A percentile compares a stretch with the other conserved stretches of the same genome.
phyloP scores from a whole-genome alignment of 2,888 invertebrate species.

The Mongoloraphidia duomilia region DNA sequence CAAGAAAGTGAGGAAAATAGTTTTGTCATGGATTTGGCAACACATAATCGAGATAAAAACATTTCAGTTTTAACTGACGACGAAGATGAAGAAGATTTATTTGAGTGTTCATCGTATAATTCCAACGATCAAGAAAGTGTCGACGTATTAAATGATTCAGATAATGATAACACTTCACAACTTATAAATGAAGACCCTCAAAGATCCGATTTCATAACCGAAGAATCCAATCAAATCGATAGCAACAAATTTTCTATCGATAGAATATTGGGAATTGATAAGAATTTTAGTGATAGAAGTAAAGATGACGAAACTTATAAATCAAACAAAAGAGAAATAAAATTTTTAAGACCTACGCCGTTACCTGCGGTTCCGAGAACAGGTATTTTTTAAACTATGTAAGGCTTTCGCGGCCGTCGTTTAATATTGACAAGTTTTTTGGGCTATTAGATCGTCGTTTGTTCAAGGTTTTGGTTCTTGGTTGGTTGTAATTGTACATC shows the following conservation, averaged over 20 bases:
- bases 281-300: constrained; percentile 11
- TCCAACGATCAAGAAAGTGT: constrained; percentile 21
- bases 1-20: too few species aligned
- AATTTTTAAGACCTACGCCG: constrained; percentile 26
- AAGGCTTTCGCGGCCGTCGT: too few species aligned
- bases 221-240: constrained; percentile 8
- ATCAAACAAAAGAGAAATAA: constrained; percentile 13
- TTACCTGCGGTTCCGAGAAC: constrained; percentile 17
- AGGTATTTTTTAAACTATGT: too few species aligned
- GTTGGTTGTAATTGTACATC: too few species aligned
- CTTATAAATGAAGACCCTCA: constrained; percentile 13
- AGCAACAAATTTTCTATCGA: constrained; percentile 30
- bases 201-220: constrained; percentile 15
- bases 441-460: too few species aligned
- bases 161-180: constrained; percentile 12
- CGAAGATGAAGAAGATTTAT: constrained; percentile 15
- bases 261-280: constrained; percentile 25
- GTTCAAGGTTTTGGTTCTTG: too few species aligned
- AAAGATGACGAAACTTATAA: constrained; percentile 12
- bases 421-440: too few species aligned
- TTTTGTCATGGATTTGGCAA: too few species aligned
- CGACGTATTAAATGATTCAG: constrained; percentile 20
- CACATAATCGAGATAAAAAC: too few species aligned
- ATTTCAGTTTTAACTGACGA: background rate
- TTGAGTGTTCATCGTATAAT: constrained; percentile 17